A percentile compares a stretch with the other conserved stretches of the same genome.
These are phyloP conservation scores for Dicrostonyx torquatus DNA, from an alignment of 2,797 vertebrate genomes.

Conservation along the genomic window DNA sequence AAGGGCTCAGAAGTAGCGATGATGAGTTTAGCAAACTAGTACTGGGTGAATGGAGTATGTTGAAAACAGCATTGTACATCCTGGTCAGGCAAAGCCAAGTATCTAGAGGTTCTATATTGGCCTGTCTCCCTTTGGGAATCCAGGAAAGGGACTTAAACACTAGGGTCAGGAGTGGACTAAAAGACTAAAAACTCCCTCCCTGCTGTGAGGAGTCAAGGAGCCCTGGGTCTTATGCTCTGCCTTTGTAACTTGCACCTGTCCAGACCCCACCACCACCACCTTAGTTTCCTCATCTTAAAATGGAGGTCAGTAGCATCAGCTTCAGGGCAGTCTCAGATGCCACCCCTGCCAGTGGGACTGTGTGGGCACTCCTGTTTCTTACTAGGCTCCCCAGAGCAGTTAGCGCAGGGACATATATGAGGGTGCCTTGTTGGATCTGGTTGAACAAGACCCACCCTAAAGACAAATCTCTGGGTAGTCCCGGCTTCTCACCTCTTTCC, in stretches of 20 bases:
- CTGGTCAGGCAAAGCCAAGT: neutral
- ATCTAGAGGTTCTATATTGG: neutral
- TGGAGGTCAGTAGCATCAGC: neutral
- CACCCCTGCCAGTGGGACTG: neutral
- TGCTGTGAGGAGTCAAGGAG: neutral
- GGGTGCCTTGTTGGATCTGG: neutral
- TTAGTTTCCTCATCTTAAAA: conserved; percentile 36
- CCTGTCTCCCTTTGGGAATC: neutral
- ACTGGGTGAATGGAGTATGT: neutral
- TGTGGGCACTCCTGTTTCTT: neutral
- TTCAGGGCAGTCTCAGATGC: neutral
- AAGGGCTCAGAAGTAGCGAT: neutral
- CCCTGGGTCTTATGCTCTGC: neutral
- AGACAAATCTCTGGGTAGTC: neutral
- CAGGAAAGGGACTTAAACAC: neutral
- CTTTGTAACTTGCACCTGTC: neutral
- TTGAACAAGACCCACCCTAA: neutral
- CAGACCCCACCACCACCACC: neutral
- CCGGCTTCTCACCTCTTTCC: conserved; percentile 38
- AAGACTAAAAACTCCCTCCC: neutral
- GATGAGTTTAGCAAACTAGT: neutral
- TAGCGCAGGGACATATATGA: neutral
- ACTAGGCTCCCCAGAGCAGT: neutral
- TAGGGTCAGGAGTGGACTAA: neutral
- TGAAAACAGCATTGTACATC: neutral